These are phyloP conservation scores for Keiferia lycopersicella DNA, from an alignment of 2,888 invertebrate genomes.

Conservation along the genomic window DNA sequence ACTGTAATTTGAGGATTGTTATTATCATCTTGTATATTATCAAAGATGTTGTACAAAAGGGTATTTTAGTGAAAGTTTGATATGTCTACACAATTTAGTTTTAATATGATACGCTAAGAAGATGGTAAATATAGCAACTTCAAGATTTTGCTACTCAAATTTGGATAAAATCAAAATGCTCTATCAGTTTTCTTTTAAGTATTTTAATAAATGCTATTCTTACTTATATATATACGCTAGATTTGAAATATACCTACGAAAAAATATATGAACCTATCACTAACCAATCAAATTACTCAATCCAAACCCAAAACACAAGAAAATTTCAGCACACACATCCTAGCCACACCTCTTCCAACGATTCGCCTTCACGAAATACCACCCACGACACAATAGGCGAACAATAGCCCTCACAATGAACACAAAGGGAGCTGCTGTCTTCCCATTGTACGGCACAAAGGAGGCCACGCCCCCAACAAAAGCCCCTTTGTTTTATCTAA, in stretches of 20 bases:
- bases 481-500: conserved; percentile 75
- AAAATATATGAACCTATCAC: neutral
- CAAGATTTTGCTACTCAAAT: too few relatives aligned
- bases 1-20: neutral
- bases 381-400: conserved; percentile 48
- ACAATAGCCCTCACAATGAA: conserved; percentile 65
- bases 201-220: too few relatives aligned
- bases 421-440: conserved; percentile 72
- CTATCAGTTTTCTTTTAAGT: too few relatives aligned
- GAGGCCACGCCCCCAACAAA: conserved; percentile 66
- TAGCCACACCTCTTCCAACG: conserved; percentile 35
- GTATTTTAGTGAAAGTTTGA: neutral
- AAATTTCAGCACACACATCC: conserved; percentile 52
- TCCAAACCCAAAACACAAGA: conserved; percentile 46
- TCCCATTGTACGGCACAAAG: conserved; percentile 76
- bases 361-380: conserved; percentile 33
- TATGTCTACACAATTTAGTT: neutral
- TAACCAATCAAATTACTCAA: conserved; percentile 39
- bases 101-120: too few relatives aligned
- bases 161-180: too few relatives aligned
- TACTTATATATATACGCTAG: too few relatives aligned
- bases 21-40: neutral
- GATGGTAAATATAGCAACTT: too few relatives aligned
- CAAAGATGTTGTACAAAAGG: too few relatives aligned
- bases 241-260: neutral